phyloP scores from a whole-genome alignment of 2,888 invertebrate species.

The Agriopis leucophaearia region DNA sequence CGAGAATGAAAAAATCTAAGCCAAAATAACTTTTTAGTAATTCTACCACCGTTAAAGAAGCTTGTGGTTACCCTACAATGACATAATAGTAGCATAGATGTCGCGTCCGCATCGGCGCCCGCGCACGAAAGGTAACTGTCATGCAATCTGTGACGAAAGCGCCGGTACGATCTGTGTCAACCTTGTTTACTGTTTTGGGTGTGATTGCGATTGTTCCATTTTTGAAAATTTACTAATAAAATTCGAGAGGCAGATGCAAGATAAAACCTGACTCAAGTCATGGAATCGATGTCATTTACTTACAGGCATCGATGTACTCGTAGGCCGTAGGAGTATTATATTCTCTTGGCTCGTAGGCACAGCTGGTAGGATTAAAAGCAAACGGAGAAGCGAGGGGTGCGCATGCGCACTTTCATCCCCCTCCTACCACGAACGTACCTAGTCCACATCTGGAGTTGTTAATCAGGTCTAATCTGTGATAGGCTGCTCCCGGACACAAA shows the following conservation, averaged over 20 bases:
- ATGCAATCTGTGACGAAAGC: slow-evolving; percentile 3
- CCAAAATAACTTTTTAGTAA: too few relatives aligned
- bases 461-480: too few relatives aligned
- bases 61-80: slow-evolving; percentile 39
- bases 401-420: too few relatives aligned
- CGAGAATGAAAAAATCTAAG: too few relatives aligned
- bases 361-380: too few relatives aligned
- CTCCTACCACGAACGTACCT: too few relatives aligned
- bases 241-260: background rate
- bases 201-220: slow-evolving; percentile 4
- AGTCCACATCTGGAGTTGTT: too few relatives aligned
- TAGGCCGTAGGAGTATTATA: too few relatives aligned
- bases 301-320: background rate
- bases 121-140: slow-evolving; percentile 31
- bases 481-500: too few relatives aligned
- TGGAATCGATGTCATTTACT: background rate
- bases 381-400: too few relatives aligned
- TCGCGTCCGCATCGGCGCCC: slow-evolving; percentile 45
- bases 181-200: slow-evolving; percentile 37
- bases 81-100: slow-evolving; percentile 38
- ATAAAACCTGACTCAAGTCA: background rate
- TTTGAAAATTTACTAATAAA: slow-evolving; percentile 4
- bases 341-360: too few relatives aligned
- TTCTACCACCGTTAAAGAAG: too few relatives aligned
- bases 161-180: slow-evolving; percentile 25